Percentiles rank a stretch among this genome's conserved stretches.
phyloP scores from a whole-genome alignment of 2,888 invertebrate species.

The Pelosia muscerda region DNA sequence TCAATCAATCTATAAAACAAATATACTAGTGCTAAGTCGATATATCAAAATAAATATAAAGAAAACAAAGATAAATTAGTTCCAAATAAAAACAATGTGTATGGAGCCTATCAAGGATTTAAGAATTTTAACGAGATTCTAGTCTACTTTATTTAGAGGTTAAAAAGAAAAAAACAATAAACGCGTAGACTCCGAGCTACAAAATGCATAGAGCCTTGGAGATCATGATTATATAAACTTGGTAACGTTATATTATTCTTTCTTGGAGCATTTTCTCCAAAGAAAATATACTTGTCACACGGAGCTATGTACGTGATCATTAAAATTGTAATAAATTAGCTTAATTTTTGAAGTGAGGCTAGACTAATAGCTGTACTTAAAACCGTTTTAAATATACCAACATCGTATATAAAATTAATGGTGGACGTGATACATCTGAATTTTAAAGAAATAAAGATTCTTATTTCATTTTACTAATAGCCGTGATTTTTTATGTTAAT shows the following conservation, averaged over 20 bases:
- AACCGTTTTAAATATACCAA: slow-evolving; percentile 3
- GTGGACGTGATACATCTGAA: not conserved
- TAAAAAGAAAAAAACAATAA: no score
- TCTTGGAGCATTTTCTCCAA: not conserved
- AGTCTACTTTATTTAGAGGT: no score
- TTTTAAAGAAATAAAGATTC: not conserved
- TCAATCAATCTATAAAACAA: no score
- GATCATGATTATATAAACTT: not conserved
- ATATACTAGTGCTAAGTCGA: no score
- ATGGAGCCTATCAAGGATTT: no score
- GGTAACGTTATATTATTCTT: not conserved
- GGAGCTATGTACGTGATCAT: not conserved
- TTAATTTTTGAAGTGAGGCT: slow-evolving; percentile 9
- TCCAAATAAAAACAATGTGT: no score
- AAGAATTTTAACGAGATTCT: no score
- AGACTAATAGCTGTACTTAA: slow-evolving; percentile 7
- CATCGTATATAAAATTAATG: not conserved
- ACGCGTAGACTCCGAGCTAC: no score
- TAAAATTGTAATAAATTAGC: slow-evolving; percentile 11
- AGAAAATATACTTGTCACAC: not conserved
- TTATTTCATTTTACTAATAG: not conserved
- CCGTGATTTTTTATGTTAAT: not conserved
- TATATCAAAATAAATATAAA: no score
- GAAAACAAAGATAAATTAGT: no score
- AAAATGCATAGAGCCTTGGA: not conserved